Evolutionary conservation across 2,797 vertebrate species (phyloP).

Genomic region (Paguma larvata): DNA sequence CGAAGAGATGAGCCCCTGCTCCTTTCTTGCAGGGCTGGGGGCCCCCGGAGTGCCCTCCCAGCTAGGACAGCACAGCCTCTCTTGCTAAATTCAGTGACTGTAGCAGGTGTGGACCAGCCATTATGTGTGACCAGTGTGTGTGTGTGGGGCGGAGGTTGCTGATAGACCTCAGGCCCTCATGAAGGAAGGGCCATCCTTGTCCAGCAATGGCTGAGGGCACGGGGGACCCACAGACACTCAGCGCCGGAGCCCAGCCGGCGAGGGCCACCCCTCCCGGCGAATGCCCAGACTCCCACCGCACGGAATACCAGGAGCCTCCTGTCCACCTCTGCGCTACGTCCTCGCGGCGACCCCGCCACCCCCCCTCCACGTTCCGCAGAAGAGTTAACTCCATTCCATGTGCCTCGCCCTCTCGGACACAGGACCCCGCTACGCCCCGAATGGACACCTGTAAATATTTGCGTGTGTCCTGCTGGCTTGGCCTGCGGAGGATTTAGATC

Average conservation of each 20-base stretch:
- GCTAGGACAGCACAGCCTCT: not conserved
- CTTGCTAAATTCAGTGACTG: not conserved
- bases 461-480: not conserved
- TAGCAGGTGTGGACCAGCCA: not conserved
- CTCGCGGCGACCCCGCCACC: fast-evolving
- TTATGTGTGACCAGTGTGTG: too few relatives aligned
- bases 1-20: not conserved
- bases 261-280: fast-evolving
- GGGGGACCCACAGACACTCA: fast-evolving
- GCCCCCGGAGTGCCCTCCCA: fast-evolving
- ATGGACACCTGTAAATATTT: constrained; percentile 32
- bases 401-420: not conserved
- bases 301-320: not conserved
- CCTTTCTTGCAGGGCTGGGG: not conserved
- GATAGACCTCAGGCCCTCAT: not conserved
- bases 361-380: not conserved
- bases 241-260: not conserved
- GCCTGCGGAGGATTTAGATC: not conserved
- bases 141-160: not conserved
- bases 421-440: not conserved
- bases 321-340: not conserved
- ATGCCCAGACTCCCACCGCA: fast-evolving
- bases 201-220: not conserved
- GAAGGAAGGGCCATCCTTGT: not conserved
- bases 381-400: fast-evolving